A percentile compares a stretch with the other conserved stretches of the same genome.
These are phyloP conservation scores for Drosophila neocordata DNA, from an alignment of 1,140 invertebrate genomes.

Conservation along the genomic window DNA sequence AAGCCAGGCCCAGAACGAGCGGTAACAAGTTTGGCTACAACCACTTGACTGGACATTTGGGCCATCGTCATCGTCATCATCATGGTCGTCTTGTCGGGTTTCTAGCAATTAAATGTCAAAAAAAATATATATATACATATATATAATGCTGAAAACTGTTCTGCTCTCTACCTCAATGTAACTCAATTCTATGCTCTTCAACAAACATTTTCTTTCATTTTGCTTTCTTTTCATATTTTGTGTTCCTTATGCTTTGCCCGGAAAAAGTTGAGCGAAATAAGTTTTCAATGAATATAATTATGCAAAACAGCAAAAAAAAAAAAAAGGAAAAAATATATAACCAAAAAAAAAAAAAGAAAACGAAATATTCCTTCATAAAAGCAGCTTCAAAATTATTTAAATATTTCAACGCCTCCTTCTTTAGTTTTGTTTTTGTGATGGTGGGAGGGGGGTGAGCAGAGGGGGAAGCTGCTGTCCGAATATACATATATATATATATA, in stretches of 20 bases:
- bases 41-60: conserved; percentile 53
- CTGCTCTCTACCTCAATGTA: conserved; percentile 57
- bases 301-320: conserved; percentile 62
- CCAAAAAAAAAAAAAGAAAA: conserved; percentile 42
- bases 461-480: conserved; percentile 59
- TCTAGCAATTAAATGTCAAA: conserved; percentile 74
- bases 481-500: too few species aligned
- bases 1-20: conserved; percentile 36
- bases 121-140: too few species aligned
- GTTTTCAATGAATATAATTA: conserved; percentile 81
- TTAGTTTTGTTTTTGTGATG: not conserved
- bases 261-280: conserved; percentile 76
- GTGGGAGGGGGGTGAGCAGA: not conserved
- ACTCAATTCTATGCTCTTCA: conserved; percentile 62
- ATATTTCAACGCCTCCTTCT: conserved; percentile 54
- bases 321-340: not conserved
- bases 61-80: conserved; percentile 25
- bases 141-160: conserved; percentile 42
- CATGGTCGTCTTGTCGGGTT: conserved; percentile 22
- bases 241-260: conserved; percentile 34
- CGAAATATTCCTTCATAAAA: conserved; percentile 63
- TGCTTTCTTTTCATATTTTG: conserved; percentile 59
- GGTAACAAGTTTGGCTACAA: conserved; percentile 58
- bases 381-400: conserved; percentile 72
- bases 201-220: conserved; percentile 14